phyloP scores from a whole-genome alignment of 2,888 invertebrate genomes.

The Conchocele bisecta region DNA sequence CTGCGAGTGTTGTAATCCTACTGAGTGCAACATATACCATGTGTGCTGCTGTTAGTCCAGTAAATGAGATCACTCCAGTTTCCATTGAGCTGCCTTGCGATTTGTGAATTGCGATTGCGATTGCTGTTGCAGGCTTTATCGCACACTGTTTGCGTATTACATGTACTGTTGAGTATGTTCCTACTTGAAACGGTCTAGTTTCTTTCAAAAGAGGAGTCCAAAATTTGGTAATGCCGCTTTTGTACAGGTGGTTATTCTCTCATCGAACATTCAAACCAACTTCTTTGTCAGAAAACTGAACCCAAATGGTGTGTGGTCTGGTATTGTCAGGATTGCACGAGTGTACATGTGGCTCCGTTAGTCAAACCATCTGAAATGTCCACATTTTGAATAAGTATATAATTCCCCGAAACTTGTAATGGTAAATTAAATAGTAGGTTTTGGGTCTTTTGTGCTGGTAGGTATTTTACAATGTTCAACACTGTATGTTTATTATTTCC shows the following conservation, averaged over 20 bases:
- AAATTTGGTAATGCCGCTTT: slow-evolving; percentile 3
- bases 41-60: no score
- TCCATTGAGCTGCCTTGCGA: slow-evolving; percentile 9
- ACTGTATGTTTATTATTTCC: neutral
- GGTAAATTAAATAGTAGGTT: neutral
- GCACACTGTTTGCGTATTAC: no score
- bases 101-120: slow-evolving; percentile 18
- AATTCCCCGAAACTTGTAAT: slow-evolving; percentile 13
- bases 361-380: slow-evolving; percentile 21
- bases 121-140: slow-evolving; percentile 19
- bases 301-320: slow-evolving; percentile 11
- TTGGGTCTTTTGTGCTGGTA: slow-evolving; percentile 8
- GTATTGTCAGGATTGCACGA: slow-evolving; percentile 3
- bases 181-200: slow-evolving; percentile 15
- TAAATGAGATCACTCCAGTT: slow-evolving; percentile 1
- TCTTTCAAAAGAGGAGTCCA: slow-evolving; percentile 26
- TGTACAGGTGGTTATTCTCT: slow-evolving; percentile 2
- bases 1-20: no score
- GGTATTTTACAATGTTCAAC: neutral
- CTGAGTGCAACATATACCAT: no score
- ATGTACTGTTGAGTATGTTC: slow-evolving; percentile 13
- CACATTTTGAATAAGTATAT: slow-evolving; percentile 15
- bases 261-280: neutral
- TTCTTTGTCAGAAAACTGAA: slow-evolving; percentile 2
- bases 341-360: slow-evolving; percentile 17